phyloP scores from a whole-genome alignment of 2,113 vertebrate species.

The Rhinopithecus roxellana region DNA sequence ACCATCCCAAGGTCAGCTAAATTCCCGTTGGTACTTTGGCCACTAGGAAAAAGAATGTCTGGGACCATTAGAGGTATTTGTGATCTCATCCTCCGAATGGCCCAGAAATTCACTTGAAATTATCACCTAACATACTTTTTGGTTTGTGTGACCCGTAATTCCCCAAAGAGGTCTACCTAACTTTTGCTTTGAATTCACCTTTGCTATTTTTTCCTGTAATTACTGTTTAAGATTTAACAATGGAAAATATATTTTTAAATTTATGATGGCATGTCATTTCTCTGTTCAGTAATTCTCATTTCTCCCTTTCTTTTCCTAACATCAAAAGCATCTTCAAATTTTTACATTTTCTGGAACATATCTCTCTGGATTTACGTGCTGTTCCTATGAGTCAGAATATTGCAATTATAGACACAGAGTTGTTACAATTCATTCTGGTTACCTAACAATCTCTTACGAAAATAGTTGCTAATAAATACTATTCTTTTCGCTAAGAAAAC shows the following conservation, averaged over 20 bases:
- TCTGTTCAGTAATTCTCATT: constrained; percentile 11
- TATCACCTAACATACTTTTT: neutral
- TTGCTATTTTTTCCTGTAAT: neutral
- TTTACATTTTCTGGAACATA: neutral
- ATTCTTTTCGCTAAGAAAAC: neutral
- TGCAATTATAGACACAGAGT: neutral
- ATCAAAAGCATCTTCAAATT: constrained; percentile 11
- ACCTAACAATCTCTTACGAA: neutral
- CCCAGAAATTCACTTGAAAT: neutral
- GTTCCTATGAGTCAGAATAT: neutral
- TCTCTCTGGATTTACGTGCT: neutral
- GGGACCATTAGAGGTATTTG: neutral
- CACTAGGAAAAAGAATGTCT: neutral
- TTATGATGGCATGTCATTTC: neutral
- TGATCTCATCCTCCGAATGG: neutral
- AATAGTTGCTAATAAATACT: neutral
- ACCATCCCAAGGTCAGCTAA: neutral
- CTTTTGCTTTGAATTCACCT: neutral
- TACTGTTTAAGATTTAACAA: neutral
- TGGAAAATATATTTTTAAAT: neutral
- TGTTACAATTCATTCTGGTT: neutral
- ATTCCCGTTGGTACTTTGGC: neutral
- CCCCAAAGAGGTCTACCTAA: accelerated
- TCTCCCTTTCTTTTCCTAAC: neutral
- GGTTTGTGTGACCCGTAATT: neutral